Conservation (phyloP, 2,888 invertebrate species). For the Nemurella pictetii region DNA sequence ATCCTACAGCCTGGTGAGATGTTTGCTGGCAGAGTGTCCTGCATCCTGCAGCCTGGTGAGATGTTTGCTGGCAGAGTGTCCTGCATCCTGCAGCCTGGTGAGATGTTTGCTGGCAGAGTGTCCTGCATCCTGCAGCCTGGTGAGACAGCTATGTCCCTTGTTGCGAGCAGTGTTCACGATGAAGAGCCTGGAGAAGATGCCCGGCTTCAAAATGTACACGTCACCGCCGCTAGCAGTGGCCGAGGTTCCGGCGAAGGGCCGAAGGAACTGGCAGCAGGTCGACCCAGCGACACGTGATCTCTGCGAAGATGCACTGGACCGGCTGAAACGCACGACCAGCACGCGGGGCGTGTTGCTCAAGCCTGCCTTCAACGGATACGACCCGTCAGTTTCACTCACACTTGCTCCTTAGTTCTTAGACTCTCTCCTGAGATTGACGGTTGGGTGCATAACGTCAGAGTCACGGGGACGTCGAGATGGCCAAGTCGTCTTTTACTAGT, state of each 20-base stretch:
- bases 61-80: too few relatives aligned
- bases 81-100: too few relatives aligned
- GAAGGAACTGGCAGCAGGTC: conserved; percentile 55
- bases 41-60: too few relatives aligned
- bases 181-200: conserved; percentile 70
- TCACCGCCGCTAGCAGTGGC: conserved; percentile 60
- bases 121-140: too few relatives aligned
- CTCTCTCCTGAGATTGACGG: too few relatives aligned
- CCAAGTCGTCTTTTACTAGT: too few relatives aligned
- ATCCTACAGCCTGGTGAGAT: too few relatives aligned
- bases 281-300: conserved; percentile 53
- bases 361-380: conserved; percentile 71
- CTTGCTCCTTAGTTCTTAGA: too few relatives aligned
- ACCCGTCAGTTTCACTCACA: conserved; percentile 65
- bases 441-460: too few relatives aligned
- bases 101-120: too few relatives aligned
- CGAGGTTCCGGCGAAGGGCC: conserved; percentile 56
- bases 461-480: too few relatives aligned
- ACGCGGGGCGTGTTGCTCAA: conserved; percentile 67
- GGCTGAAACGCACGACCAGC: conserved; percentile 63
- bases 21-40: too few relatives aligned
- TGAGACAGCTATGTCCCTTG: not conserved
- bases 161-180: conserved; percentile 61
- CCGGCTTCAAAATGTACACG: conserved; percentile 59
- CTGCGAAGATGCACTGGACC: conserved; percentile 65